Conservation (phyloP, 2,888 invertebrate genomes). For the Ceraclea dissimilis region DNA sequence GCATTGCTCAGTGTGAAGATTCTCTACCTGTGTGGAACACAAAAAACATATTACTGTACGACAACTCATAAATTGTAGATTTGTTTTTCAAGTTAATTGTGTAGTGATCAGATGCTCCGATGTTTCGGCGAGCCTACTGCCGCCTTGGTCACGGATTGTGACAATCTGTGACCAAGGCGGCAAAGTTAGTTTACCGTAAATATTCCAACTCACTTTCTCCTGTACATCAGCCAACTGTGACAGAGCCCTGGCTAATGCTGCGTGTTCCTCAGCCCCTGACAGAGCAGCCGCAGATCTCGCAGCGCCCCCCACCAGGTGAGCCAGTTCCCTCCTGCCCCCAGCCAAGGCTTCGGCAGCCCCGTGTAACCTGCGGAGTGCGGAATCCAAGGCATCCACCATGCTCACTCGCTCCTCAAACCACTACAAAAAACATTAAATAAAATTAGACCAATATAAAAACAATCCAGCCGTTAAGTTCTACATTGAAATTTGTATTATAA, state of each 20-base stretch:
- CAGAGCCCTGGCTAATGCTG: slow-evolving; percentile 80
- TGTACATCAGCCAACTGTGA: slow-evolving; percentile 85
- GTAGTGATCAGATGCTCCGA: too few species aligned
- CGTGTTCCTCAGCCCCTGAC: slow-evolving; percentile 89
- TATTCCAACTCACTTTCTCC: slow-evolving; percentile 65
- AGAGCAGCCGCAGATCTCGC: slow-evolving; percentile 85
- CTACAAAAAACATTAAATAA: slow-evolving; percentile 42
- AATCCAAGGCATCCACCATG: slow-evolving; percentile 86
- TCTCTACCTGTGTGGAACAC: slow-evolving; percentile 57
- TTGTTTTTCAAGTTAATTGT: too few species aligned
- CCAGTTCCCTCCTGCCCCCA: slow-evolving; percentile 76
- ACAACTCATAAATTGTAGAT: too few species aligned
- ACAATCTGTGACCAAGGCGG: too few species aligned
- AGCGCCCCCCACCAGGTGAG: slow-evolving; percentile 69
- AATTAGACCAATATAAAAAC: neutral
- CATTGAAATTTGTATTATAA: too few species aligned
- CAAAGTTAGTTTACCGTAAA: too few species aligned
- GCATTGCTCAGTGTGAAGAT: slow-evolving; percentile 83
- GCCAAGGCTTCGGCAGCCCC: slow-evolving; percentile 83
- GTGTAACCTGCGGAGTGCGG: slow-evolving; percentile 79
- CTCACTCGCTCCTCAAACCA: slow-evolving; percentile 98
- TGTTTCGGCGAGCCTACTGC: too few species aligned
- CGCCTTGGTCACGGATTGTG: too few species aligned
- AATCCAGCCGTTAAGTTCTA: too few species aligned
- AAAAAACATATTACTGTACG: too few species aligned